Evolutionary conservation across 1,140 invertebrate species (phyloP).

Genomic region (Antheraea mylitta): DNA sequence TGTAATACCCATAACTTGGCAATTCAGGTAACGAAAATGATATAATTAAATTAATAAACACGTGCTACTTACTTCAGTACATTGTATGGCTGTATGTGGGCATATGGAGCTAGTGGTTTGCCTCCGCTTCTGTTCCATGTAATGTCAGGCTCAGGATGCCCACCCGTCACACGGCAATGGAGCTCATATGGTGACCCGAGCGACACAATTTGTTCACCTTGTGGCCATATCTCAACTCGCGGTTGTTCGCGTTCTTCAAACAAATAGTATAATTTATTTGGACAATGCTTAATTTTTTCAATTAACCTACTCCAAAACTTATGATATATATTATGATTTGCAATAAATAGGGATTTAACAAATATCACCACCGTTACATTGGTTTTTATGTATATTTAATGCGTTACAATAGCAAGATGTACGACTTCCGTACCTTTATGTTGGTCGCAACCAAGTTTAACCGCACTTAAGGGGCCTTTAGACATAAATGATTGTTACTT

Average conservation of each 20-base stretch:
- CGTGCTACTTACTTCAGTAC: conserved; percentile 81
- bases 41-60: not conserved
- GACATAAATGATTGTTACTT: conserved; percentile 63
- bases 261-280: not conserved
- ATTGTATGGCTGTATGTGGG: conserved; percentile 83
- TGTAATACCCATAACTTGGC: no score
- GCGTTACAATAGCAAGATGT: no score
- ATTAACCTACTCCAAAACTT: no score
- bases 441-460: no score
- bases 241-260: conserved; percentile 89
- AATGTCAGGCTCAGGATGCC: conserved; percentile 88
- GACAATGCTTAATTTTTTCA: no score
- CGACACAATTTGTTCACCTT: conserved; percentile 80
- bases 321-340: no score
- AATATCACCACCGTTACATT: no score
- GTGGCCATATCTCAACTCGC: conserved; percentile 87
- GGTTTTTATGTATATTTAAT: no score
- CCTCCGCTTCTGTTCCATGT: conserved; percentile 88
- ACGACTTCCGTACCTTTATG: no score
- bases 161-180: conserved; percentile 87
- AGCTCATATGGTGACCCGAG: conserved; percentile 86
- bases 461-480: no score
- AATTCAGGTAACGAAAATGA: not conserved
- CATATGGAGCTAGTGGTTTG: conserved; percentile 81
- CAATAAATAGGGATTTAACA: no score